A percentile compares a stretch with the other conserved stretches of the same genome.
Conservation (phyloP, 1,140 invertebrate genomes). For the Drosophila navojoa region DNA sequence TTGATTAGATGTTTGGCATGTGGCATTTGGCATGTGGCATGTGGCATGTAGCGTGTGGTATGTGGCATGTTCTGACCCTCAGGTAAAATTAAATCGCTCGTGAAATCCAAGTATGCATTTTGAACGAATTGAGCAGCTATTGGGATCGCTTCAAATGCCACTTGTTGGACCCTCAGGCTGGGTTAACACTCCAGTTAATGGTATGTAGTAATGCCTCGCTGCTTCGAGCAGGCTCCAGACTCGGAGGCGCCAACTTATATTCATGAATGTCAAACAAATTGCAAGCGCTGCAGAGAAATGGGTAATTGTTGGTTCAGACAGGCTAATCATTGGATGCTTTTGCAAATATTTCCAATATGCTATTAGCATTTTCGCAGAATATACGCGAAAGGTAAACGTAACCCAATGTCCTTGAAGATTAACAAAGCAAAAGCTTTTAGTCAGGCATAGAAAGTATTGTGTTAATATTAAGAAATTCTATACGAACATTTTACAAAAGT, state of each 20-base stretch:
- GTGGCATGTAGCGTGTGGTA: constrained; percentile 23
- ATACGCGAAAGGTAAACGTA: not conserved
- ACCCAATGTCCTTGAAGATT: too few relatives aligned
- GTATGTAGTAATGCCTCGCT: constrained; percentile 14
- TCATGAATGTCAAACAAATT: constrained; percentile 14
- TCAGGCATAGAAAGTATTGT: not conserved
- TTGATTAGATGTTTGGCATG: constrained; percentile 77
- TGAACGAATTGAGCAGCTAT: constrained; percentile 32
- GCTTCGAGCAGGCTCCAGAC: not conserved
- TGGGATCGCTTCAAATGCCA: constrained; percentile 44
- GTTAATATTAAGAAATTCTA: too few relatives aligned
- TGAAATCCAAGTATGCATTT: constrained; percentile 61
- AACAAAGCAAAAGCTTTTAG: not conserved
- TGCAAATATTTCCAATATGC: constrained; percentile 14
- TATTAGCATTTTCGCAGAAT: not conserved
- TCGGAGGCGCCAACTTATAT: constrained; percentile 1
- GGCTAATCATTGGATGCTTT: not conserved
- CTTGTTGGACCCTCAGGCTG: constrained; percentile 39
- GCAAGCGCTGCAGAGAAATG: constrained; percentile 6
- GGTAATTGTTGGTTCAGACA: constrained; percentile 5
- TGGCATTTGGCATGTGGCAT: constrained; percentile 48
- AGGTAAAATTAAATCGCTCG: constrained; percentile 72
- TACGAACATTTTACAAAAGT: too few relatives aligned
- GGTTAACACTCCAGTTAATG: constrained; percentile 44
- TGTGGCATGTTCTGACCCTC: constrained; percentile 35